A percentile compares a stretch with the other conserved stretches of the same genome.
Evolutionary conservation across 2,797 vertebrate genomes (phyloP).

Genomic region (Falco novaeseelandiae): DNA sequence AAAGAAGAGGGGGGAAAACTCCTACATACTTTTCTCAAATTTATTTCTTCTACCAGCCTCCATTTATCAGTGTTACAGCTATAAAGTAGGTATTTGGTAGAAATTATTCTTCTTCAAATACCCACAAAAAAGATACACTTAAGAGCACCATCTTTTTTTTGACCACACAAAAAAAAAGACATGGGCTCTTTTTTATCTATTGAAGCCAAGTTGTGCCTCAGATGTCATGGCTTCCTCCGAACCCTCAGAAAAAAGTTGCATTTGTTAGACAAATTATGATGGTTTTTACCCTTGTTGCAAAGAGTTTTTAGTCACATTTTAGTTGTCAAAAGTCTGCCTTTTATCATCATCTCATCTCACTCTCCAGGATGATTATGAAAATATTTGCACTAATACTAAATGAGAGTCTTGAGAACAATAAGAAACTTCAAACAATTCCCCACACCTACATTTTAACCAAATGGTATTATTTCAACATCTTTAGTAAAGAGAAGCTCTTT

Average conservation of each 20-base stretch:
- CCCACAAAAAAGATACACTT: background rate
- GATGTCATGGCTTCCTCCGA: background rate
- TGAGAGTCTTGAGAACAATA: background rate
- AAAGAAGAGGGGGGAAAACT: background rate
- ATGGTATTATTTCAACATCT: background rate
- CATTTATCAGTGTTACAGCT: background rate
- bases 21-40: background rate
- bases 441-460: background rate
- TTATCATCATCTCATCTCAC: background rate
- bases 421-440: background rate
- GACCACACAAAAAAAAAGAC: background rate
- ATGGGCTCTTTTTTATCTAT: background rate
- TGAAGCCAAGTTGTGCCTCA: background rate
- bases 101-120: slow-evolving; percentile 3
- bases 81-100: background rate
- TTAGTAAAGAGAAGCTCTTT: background rate
- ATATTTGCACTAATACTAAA: background rate
- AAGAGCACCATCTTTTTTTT: background rate
- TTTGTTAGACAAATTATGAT: background rate
- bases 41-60: background rate
- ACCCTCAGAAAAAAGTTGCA: background rate
- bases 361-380: background rate
- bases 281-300: background rate
- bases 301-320: background rate
- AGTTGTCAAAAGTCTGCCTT: background rate